Evolutionary conservation across 1,140 invertebrate species (phyloP).

Genomic region (Leptopilina boulardi): DNA sequence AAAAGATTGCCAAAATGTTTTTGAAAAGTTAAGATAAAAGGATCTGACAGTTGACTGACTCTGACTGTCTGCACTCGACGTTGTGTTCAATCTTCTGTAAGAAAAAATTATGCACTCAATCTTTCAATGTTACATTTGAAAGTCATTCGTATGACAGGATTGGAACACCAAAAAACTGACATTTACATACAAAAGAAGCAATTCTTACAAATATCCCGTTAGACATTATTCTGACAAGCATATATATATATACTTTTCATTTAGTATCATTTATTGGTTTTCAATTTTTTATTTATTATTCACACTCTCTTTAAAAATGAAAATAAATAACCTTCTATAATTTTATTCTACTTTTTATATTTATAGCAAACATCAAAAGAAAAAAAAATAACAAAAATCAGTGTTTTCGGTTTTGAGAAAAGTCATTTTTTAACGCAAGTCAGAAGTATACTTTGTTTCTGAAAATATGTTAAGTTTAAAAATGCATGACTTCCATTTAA

Average conservation of each 20-base stretch:
- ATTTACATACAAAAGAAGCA: constrained; percentile 21
- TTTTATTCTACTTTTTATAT: too few relatives aligned
- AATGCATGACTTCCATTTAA: too few relatives aligned
- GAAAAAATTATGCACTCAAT: constrained; percentile 8
- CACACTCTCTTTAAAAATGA: too few relatives aligned
- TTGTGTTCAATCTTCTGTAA: background rate
- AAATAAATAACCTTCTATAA: too few relatives aligned
- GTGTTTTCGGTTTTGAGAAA: too few relatives aligned
- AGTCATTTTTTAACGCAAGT: too few relatives aligned
- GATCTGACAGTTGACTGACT: constrained; percentile 55
- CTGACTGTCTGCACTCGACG: background rate
- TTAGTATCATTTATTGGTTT: background rate
- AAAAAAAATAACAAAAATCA: too few relatives aligned
- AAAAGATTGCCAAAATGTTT: constrained; percentile 34
- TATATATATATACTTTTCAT: too few relatives aligned
- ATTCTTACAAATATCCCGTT: background rate
- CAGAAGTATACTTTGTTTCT: too few relatives aligned
- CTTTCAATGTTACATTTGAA: background rate
- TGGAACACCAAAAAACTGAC: constrained; percentile 17
- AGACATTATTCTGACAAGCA: background rate
- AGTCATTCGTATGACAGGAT: constrained; percentile 5
- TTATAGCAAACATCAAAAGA: too few relatives aligned
- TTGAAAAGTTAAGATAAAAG: constrained; percentile 55
- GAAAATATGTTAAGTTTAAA: too few relatives aligned
- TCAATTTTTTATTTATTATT: background rate